These are phyloP conservation scores for Phylloscopus trochiloides DNA, from an alignment of 2,113 vertebrate genomes.

Conservation along the genomic window DNA sequence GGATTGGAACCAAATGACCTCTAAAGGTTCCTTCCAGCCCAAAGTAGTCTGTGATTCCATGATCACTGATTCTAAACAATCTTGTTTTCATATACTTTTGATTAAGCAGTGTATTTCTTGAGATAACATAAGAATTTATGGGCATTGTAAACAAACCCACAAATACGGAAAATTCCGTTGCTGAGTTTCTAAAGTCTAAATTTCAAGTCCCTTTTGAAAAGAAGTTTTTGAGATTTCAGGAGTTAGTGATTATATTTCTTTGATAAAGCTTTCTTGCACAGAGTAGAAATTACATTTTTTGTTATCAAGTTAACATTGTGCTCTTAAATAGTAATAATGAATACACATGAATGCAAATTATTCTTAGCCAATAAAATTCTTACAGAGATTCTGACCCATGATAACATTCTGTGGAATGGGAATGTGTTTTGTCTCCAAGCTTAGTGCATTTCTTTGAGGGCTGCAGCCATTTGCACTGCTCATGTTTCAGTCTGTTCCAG, in stretches of 20 bases:
- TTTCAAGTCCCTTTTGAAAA: neutral
- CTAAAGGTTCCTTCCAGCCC: neutral
- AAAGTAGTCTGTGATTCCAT: neutral
- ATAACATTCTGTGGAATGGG: neutral
- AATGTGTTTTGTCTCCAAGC: neutral
- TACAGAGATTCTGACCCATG: neutral
- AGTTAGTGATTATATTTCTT: neutral
- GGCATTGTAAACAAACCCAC: neutral
- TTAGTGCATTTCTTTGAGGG: neutral
- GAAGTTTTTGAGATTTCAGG: neutral
- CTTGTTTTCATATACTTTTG: neutral
- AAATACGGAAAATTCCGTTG: neutral
- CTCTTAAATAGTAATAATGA: neutral
- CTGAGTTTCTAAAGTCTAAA: neutral
- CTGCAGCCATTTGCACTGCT: neutral
- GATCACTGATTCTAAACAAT: neutral
- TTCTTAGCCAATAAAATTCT: neutral
- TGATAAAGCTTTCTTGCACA: neutral
- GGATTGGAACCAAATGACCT: neutral
- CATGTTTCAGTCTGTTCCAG: neutral
- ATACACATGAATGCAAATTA: neutral
- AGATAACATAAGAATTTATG: neutral
- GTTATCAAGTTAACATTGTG: neutral
- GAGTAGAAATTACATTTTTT: neutral
- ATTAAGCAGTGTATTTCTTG: neutral